phyloP scores from a whole-genome alignment of 1,140 invertebrate species.

The Potamilus streckersoni region DNA sequence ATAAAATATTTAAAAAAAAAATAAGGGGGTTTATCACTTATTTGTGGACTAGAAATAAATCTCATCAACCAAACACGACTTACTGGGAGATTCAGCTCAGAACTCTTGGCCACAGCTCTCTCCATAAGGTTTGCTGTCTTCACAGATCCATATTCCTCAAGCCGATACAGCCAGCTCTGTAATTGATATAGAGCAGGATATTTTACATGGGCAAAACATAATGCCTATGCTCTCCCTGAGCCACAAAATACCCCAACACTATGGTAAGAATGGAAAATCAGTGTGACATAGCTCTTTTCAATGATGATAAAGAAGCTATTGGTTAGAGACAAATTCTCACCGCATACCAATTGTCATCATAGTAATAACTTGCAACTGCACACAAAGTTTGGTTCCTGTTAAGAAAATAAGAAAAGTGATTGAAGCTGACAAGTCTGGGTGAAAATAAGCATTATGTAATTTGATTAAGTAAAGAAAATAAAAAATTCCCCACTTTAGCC shows the following conservation, averaged over 20 bases:
- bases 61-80: conserved; percentile 17
- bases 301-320: too few species aligned
- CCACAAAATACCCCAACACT: not conserved
- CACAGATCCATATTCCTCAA: conserved; percentile 54
- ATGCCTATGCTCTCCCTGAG: not conserved
- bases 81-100: conserved; percentile 70
- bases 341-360: too few species aligned
- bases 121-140: conserved; percentile 71
- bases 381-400: too few species aligned
- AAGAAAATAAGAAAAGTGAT: too few species aligned
- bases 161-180: conserved; percentile 66
- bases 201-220: too few species aligned
- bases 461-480: too few species aligned
- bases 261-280: not conserved
- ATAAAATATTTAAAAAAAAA: not conserved
- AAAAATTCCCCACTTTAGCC: too few species aligned
- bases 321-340: too few species aligned
- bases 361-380: too few species aligned
- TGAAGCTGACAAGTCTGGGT: too few species aligned
- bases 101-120: conserved; percentile 73
- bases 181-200: conserved; percentile 17
- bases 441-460: too few species aligned
- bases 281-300: too few species aligned
- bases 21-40: not conserved
- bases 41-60: not conserved